A percentile compares a stretch with the other conserved stretches of the same genome.
Conservation (phyloP, 2,888 invertebrate genomes). For the Catotricha subobsoleta region DNA sequence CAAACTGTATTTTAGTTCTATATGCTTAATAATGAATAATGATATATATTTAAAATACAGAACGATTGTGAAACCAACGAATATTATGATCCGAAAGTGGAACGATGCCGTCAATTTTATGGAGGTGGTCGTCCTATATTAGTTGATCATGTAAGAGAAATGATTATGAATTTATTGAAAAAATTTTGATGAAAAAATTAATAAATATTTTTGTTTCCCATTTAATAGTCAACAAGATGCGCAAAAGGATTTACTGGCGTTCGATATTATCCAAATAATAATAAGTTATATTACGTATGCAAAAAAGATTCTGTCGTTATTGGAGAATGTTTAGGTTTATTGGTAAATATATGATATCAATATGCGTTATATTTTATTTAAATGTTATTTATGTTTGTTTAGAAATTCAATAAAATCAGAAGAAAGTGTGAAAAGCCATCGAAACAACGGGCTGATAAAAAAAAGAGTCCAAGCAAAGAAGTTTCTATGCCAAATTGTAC, state of each 20-base stretch:
- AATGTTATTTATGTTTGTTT: neutral
- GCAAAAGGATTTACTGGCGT: conserved; percentile 22
- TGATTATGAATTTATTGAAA: neutral
- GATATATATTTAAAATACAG: too few relatives aligned
- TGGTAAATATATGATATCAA: conserved; percentile 18
- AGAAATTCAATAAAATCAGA: neutral
- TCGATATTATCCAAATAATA: conserved; percentile 25
- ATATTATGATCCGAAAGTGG: conserved; percentile 21
- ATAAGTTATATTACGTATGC: conserved; percentile 30
- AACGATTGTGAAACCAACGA: conserved; percentile 15
- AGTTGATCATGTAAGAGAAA: conserved; percentile 21
- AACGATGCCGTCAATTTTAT: conserved; percentile 21
- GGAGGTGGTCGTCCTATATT: conserved; percentile 28
- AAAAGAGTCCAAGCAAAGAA: neutral
- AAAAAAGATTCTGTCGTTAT: conserved; percentile 25
- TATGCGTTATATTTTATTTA: neutral
- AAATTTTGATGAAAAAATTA: conserved; percentile 4
- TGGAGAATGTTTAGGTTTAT: conserved; percentile 24
- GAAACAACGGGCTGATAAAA: neutral
- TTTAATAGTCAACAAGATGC: conserved; percentile 23
- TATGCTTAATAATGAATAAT: too few relatives aligned
- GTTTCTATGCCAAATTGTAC: neutral
- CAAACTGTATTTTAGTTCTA: neutral
- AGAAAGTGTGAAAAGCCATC: too few relatives aligned
- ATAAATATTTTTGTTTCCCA: conserved; percentile 10